phyloP scores from a whole-genome alignment of 1,140 invertebrate genomes.

The Holcopasites calliopsidis region DNA sequence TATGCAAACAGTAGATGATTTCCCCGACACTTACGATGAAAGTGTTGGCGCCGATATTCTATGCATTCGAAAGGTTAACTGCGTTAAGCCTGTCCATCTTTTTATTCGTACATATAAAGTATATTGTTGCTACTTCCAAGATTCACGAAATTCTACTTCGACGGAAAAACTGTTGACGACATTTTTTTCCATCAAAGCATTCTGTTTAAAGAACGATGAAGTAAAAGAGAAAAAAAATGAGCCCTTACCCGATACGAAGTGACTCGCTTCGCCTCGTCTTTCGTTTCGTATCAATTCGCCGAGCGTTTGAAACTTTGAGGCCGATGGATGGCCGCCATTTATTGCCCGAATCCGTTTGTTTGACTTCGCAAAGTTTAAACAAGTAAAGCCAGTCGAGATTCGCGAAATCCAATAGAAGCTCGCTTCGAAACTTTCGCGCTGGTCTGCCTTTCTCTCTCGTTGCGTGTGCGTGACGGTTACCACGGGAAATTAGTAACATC shows the following conservation, averaged over 20 bases:
- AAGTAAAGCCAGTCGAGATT: constrained; percentile 14
- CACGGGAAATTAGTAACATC: background rate
- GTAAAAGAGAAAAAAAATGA: background rate
- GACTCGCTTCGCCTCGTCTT: background rate
- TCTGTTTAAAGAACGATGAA: no score
- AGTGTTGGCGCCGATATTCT: no score
- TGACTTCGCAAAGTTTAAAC: constrained; percentile 33
- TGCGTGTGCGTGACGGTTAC: background rate
- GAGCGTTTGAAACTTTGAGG: constrained; percentile 12
- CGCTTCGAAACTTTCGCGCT: background rate
- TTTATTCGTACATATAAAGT: no score
- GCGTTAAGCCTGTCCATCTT: no score
- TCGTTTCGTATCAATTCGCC: background rate
- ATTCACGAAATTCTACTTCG: no score
- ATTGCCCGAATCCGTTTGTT: constrained; percentile 21
- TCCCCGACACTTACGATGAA: no score
- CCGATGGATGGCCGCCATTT: constrained; percentile 26
- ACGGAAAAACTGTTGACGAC: no score
- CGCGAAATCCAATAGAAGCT: constrained; percentile 14
- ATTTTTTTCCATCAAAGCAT: no score
- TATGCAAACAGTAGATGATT: no score
- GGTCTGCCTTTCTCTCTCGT: background rate
- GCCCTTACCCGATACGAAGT: background rate
- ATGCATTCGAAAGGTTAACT: no score
- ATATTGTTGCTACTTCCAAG: no score